These are phyloP conservation scores for Atherix ibis DNA, from an alignment of 2,888 invertebrate genomes.

Conservation along the genomic window DNA sequence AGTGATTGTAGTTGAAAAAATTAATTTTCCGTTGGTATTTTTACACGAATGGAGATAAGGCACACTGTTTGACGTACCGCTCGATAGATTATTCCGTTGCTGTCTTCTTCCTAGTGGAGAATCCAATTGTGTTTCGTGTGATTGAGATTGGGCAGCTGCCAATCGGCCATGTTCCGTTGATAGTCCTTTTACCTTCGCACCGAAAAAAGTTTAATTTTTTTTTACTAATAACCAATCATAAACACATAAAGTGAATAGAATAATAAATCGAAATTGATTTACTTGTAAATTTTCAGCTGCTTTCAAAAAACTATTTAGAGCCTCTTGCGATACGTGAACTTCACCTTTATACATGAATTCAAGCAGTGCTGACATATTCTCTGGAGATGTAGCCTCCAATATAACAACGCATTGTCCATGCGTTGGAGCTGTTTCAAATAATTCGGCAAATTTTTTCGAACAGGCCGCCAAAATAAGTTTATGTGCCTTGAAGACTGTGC, in stretches of 20 bases:
- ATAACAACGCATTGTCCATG: constrained; percentile 70
- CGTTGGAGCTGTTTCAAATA: constrained; percentile 75
- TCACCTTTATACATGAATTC: constrained; percentile 93
- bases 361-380: constrained; percentile 78
- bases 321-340: constrained; percentile 84
- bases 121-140: constrained; percentile 28
- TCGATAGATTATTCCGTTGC: constrained; percentile 27
- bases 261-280: constrained; percentile 11
- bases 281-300: constrained; percentile 83
- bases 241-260: too few species aligned
- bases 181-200: constrained; percentile 56
- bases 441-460: constrained; percentile 83
- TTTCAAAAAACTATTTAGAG: constrained; percentile 78
- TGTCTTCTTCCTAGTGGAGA: constrained; percentile 32
- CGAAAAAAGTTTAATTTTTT: too few species aligned
- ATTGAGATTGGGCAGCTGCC: constrained; percentile 32
- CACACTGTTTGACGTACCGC: constrained; percentile 15
- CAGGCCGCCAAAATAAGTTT: constrained; percentile 82
- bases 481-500: constrained; percentile 82
- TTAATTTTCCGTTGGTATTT: constrained; percentile 14
- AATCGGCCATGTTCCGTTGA: constrained; percentile 52
- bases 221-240: constrained; percentile 2
- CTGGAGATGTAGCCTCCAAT: constrained; percentile 75
- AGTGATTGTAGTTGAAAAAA: too few species aligned
- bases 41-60: constrained; percentile 25